Conservation (phyloP, 2,113 vertebrate species). For the Oryzias javanicus region DNA sequence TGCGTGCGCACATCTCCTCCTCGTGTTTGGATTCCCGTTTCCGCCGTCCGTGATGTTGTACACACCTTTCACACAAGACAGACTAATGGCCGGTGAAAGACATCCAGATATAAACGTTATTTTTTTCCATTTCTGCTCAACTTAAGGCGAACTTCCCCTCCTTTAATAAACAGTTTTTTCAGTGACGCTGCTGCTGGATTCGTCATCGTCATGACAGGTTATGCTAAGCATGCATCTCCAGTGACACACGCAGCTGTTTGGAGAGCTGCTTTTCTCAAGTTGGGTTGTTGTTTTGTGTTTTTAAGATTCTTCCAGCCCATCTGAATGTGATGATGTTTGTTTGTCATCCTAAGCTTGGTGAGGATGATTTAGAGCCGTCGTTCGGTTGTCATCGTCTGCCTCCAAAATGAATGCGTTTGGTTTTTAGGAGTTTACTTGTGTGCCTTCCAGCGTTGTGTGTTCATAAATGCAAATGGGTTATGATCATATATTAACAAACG, state of each 20-base stretch:
- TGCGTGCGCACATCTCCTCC: conserved; percentile 8
- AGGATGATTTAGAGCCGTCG: conserved; percentile 41
- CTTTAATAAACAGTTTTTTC: conserved; percentile 65
- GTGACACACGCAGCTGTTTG: conserved; percentile 12
- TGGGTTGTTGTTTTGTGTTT: conserved; percentile 40
- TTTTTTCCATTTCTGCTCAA: conserved; percentile 51
- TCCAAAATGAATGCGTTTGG: conserved; percentile 48
- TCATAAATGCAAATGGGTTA: conserved; percentile 61
- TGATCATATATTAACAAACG: conserved; percentile 60
- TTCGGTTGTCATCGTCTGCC: conserved; percentile 30
- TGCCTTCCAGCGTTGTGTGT: conserved; percentile 55
- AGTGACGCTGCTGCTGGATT: conserved; percentile 18
- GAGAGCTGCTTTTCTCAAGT: conserved; percentile 14
- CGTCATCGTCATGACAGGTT: conserved; percentile 48
- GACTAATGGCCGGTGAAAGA: conserved; percentile 51
- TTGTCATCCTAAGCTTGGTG: conserved; percentile 41
- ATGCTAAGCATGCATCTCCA: conserved; percentile 23
- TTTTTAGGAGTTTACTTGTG: conserved; percentile 46
- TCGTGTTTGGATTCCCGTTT: conserved; percentile 60
- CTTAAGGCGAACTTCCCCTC: conserved; percentile 53
- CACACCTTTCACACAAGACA: conserved; percentile 56
- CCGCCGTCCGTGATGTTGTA: conserved; percentile 38
- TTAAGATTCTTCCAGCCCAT: conserved; percentile 27
- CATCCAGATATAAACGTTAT: conserved; percentile 55
- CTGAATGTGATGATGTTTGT: conserved; percentile 33